These are phyloP conservation scores for Listronotus oregonensis DNA, from an alignment of 1,140 invertebrate species.

Conservation along the genomic window DNA sequence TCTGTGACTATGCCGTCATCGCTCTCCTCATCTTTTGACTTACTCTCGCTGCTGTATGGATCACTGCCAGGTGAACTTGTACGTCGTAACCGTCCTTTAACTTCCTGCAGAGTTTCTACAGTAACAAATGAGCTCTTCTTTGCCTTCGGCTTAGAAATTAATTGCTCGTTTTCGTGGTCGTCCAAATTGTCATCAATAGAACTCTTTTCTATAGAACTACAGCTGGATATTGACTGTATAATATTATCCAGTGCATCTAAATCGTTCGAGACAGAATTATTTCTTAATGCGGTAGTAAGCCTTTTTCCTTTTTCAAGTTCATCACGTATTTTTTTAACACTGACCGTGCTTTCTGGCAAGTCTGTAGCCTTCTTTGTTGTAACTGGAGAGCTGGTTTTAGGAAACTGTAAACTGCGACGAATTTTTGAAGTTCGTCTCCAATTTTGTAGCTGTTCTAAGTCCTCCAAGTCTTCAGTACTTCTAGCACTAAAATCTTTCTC, in stretches of 20 bases:
- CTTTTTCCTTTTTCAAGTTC: slow-evolving; percentile 60
- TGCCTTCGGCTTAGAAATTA: slow-evolving; percentile 51
- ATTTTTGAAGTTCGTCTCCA: slow-evolving; percentile 65
- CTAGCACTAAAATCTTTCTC: slow-evolving; percentile 42
- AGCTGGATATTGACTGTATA: slow-evolving; percentile 54
- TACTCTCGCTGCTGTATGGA: slow-evolving; percentile 50
- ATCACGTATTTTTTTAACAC: slow-evolving; percentile 59
- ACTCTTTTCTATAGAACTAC: slow-evolving; percentile 40
- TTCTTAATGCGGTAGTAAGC: slow-evolving; percentile 58
- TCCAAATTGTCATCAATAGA: slow-evolving; percentile 58
- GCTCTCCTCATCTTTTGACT: slow-evolving; percentile 41
- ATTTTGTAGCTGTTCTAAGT: slow-evolving; percentile 53
- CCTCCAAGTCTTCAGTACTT: slow-evolving; percentile 50
- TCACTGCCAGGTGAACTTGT: slow-evolving; percentile 56
- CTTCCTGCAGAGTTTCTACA: slow-evolving; percentile 64
- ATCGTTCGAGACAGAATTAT: slow-evolving; percentile 56
- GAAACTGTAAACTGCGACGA: slow-evolving; percentile 67
- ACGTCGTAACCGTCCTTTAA: slow-evolving; percentile 60
- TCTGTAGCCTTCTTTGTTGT: slow-evolving; percentile 58
- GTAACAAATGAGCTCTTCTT: slow-evolving; percentile 62
- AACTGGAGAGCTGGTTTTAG: slow-evolving; percentile 48
- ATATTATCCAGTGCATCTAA: slow-evolving; percentile 58
- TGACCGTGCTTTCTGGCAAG: slow-evolving; percentile 59
- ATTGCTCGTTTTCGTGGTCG: slow-evolving; percentile 50
- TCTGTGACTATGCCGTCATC: slow-evolving; percentile 59